Conservation (phyloP, 1,140 invertebrate genomes). For the Trachymyrmex septentrionalis region DNA sequence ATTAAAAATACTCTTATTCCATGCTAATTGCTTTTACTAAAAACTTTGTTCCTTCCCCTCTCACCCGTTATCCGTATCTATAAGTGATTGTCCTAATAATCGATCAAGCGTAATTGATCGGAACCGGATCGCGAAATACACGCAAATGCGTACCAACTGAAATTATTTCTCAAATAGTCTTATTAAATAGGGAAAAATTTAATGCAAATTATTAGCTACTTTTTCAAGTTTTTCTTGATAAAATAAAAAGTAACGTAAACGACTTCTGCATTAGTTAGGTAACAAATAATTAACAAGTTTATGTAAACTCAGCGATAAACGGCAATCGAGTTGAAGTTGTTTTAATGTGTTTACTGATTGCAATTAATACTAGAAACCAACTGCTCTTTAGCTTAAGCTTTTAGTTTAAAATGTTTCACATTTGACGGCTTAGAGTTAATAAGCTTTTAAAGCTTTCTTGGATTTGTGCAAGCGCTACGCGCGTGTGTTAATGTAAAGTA, state of each 20-base stretch:
- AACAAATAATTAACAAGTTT: background rate
- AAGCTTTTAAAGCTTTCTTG: conserved; percentile 15
- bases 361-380: conserved; percentile 1
- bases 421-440: background rate
- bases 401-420: conserved; percentile 6
- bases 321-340: background rate
- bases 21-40: conserved; percentile 79
- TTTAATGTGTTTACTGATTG: background rate
- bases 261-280: background rate
- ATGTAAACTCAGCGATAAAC: background rate
- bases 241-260: background rate
- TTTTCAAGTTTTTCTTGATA: background rate
- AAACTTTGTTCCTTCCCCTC: conserved; percentile 72
- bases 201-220: background rate
- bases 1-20: conserved; percentile 86
- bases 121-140: conserved; percentile 46
- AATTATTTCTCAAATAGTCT: background rate
- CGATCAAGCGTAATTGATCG: conserved; percentile 31
- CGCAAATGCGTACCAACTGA: background rate
- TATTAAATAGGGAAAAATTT: background rate
- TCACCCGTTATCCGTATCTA: conserved; percentile 26
- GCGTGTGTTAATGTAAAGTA: background rate
- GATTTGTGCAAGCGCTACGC: background rate
- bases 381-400: background rate
- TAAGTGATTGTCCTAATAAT: conserved; percentile 45